These are phyloP conservation scores for Phoronis australis DNA, from an alignment of 2,888 invertebrate species.

Conservation along the genomic window DNA sequence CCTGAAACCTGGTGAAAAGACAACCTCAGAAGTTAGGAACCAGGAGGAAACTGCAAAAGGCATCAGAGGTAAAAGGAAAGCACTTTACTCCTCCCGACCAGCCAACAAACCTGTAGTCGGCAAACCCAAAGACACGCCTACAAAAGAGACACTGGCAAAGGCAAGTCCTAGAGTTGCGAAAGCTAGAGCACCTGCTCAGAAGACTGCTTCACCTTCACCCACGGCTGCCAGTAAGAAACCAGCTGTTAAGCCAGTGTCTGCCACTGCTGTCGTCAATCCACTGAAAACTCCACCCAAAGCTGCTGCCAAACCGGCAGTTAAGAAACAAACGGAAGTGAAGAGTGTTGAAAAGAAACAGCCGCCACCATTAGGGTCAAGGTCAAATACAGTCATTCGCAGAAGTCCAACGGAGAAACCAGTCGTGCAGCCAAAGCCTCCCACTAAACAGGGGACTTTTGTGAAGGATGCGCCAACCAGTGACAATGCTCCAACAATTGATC, in stretches of 20 bases:
- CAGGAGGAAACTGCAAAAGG: constrained; percentile 14
- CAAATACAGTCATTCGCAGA: constrained; percentile 12
- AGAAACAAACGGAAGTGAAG: too few species aligned
- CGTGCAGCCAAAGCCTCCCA: constrained; percentile 48
- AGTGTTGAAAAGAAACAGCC: background rate
- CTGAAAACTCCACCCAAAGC: too few species aligned
- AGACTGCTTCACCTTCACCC: too few species aligned
- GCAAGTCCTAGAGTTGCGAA: constrained; percentile 4
- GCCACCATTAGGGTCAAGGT: background rate
- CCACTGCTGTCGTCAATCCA: too few species aligned
- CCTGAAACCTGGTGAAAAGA: constrained; percentile 53
- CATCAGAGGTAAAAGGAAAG: constrained; percentile 32
- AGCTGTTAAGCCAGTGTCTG: too few species aligned
- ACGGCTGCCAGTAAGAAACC: too few species aligned
- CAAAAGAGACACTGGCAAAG: background rate
- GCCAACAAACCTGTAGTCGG: too few species aligned
- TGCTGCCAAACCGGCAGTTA: background rate
- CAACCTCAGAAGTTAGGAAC: constrained; percentile 15
- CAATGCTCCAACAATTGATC: constrained; percentile 22
- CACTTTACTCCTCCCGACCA: constrained; percentile 27
- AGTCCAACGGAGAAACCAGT: too few species aligned
- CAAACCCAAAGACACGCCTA: background rate
- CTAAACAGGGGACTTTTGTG: constrained; percentile 86
- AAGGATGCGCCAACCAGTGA: constrained; percentile 61
- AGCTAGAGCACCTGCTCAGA: constrained; percentile 3